phyloP scores from a whole-genome alignment of 2,888 invertebrate genomes.

The Ochropacha duplaris region DNA sequence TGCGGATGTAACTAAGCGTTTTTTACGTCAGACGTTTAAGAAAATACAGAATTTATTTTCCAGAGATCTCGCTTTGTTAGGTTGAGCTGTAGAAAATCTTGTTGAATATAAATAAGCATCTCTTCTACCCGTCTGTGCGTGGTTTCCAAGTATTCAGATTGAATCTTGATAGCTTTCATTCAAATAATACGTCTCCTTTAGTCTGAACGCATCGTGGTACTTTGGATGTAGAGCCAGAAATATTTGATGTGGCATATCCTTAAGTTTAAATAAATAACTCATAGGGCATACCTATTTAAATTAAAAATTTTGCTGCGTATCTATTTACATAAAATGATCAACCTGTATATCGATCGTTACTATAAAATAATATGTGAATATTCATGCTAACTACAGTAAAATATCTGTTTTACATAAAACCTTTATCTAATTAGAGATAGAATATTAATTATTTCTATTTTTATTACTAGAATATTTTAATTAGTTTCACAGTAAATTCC shows the following conservation, averaged over 20 bases:
- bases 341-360: not conserved
- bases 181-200: constrained; percentile 28
- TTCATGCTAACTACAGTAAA: not conserved
- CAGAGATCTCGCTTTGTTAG: not conserved
- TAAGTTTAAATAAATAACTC: too few relatives aligned
- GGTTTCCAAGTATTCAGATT: constrained; percentile 33
- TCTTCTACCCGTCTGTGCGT: not conserved
- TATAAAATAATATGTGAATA: not conserved
- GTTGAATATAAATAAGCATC: not conserved
- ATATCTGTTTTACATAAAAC: not conserved
- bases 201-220: not conserved
- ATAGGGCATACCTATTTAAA: not conserved
- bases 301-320: too few relatives aligned
- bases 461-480: not conserved
- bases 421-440: not conserved
- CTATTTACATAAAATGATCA: not conserved
- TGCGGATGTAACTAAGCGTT: not conserved
- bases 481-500: not conserved
- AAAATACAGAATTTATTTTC: not conserved
- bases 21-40: not conserved
- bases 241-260: not conserved
- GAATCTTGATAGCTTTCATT: constrained; percentile 42
- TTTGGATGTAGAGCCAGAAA: not conserved
- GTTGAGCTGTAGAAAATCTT: not conserved
- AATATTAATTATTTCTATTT: not conserved